Evolutionary conservation across 1,140 invertebrate species (phyloP).

Genomic region (Drosophila punjabiensis): DNA sequence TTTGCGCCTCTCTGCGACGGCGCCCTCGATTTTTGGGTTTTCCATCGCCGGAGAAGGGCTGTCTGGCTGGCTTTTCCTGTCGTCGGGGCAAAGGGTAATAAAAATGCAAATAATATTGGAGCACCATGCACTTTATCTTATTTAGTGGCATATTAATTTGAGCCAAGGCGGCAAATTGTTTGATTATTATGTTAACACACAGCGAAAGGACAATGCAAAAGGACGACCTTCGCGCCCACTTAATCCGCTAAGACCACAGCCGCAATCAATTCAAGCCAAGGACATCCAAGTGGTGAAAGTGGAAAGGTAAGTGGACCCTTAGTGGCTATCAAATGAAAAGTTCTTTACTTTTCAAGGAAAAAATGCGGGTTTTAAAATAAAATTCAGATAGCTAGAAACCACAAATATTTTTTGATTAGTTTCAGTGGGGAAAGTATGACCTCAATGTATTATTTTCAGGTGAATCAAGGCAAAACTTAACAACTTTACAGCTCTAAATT

Average conservation of each 20-base stretch:
- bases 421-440: background rate
- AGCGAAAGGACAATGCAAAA: constrained; percentile 48
- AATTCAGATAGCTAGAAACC: background rate
- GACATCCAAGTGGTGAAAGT: background rate
- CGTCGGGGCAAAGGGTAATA: constrained; percentile 29
- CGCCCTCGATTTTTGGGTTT: constrained; percentile 22
- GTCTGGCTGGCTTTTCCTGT: background rate
- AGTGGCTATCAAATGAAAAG: background rate
- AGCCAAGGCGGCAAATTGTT: constrained; percentile 54
- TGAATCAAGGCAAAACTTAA: background rate
- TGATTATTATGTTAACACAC: constrained; percentile 52
- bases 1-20: constrained; percentile 49
- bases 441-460: background rate
- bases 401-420: constrained; percentile 2
- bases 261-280: constrained; percentile 25
- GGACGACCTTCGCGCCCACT: constrained; percentile 43
- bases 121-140: constrained; percentile 76
- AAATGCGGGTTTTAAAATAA: background rate
- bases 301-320: constrained; percentile 13
- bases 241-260: constrained; percentile 12
- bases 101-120: constrained; percentile 74
- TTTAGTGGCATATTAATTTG: constrained; percentile 71
- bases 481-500: no score
- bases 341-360: background rate
- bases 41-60: background rate